Percentiles rank a stretch among this genome's conserved stretches.
These are phyloP conservation scores for Anser brachyrhynchus DNA, from an alignment of 2,113 vertebrate species.

Conservation along the genomic window DNA sequence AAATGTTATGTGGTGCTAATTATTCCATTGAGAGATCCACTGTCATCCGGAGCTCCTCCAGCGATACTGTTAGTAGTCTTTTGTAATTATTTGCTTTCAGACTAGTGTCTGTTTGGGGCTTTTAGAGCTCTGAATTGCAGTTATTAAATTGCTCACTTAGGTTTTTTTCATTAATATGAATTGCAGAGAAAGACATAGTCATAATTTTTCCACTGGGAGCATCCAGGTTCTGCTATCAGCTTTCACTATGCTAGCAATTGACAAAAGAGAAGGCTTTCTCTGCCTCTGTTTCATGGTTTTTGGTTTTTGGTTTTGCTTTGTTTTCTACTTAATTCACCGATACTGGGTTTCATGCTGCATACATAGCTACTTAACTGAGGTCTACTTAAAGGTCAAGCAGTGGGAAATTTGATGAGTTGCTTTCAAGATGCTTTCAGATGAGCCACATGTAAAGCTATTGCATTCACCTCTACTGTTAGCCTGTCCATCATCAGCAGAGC, in stretches of 20 bases:
- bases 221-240: background rate
- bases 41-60: background rate
- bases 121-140: conserved; percentile 7
- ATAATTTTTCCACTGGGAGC: background rate
- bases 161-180: background rate
- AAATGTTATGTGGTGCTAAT: background rate
- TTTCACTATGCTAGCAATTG: background rate
- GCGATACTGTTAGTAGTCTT: background rate
- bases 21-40: conserved; percentile 1
- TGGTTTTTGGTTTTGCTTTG: background rate
- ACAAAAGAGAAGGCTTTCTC: background rate
- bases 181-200: background rate
- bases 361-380: background rate
- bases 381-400: background rate
- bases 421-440: background rate
- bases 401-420: background rate
- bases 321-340: background rate
- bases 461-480: background rate
- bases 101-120: background rate
- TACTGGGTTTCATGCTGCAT: background rate
- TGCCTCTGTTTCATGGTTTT: background rate
- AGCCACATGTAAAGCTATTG: background rate
- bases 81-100: conserved; percentile 47
- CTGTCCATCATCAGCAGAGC: background rate
- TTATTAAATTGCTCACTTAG: background rate